These are phyloP conservation scores for Leptothorax acervorum DNA, from an alignment of 2,888 invertebrate species.

Conservation along the genomic window DNA sequence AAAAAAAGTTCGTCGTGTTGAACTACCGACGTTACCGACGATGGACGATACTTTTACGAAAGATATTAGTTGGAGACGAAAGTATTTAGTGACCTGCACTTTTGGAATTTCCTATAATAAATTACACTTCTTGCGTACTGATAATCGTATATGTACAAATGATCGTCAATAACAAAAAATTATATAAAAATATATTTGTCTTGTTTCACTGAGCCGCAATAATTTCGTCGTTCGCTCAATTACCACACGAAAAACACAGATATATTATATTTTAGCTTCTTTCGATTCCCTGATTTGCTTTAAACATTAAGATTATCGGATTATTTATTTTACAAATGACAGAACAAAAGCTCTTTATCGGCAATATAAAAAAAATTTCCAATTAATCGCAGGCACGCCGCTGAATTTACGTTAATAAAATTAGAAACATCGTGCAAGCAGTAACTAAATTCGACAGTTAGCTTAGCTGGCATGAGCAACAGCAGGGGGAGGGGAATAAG, in stretches of 20 bases:
- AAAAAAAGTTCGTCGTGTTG: conserved; percentile 17
- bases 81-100: background rate
- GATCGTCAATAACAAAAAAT: background rate
- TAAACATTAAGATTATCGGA: background rate
- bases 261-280: background rate
- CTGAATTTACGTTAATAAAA: background rate
- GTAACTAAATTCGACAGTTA: background rate
- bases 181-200: background rate
- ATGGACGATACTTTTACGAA: background rate
- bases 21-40: background rate
- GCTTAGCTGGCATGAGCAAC: conserved; percentile 6
- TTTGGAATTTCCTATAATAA: background rate
- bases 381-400: background rate
- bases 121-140: background rate
- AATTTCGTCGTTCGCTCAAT: background rate
- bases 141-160: background rate
- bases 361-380: background rate
- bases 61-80: background rate
- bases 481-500: background rate
- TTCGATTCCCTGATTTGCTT: background rate
- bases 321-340: background rate
- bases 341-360: background rate
- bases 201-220: background rate
- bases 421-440: conserved; percentile 16
- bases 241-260: background rate